Evolutionary conservation across 2,888 invertebrate genomes (phyloP), one percentile per base, ranked within the genome.

Genomic region (Automeris io): DNA sequence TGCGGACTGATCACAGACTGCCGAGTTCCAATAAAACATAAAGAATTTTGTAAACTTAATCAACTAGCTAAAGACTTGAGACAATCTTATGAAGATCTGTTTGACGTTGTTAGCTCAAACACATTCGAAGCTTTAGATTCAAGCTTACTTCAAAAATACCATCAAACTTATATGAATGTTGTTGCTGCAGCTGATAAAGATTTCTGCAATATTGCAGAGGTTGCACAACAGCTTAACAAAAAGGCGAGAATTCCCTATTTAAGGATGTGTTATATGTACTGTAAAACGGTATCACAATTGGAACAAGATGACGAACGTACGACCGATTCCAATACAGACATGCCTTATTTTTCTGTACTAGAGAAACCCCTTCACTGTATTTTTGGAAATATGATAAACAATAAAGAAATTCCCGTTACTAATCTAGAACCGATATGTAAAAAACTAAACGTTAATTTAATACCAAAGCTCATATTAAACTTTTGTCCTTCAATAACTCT

Each of bases 401-500:
- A 91, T 42, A 88, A 90, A 51, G 88, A 91, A 41, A 75, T 92
- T 37, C 90, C 92, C 2, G 91, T 93, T 0, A 79, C 90, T 2
- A 89, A 90, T 55, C 89, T 94, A 40, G 94, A 94, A 60, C 76
- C 87, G 1, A 88, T 92, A 53, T 92, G 93, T 42, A 87, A 88
- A 21, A 90, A 90, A 49, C 68, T 94, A 11, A 92, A 92, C 61
- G 88, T 94, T 1, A 93, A 94, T 81, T 83, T 93, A 37, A 89
- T 92, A 34, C 92, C 93, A 51, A 92, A 92, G 49, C 88, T 94
- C 7, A 89, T 92, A 2, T 72, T 91, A 2, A 93, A 92, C 67
- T 92, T 92, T 57, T 93, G 93, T 49, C 93, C 93, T 0, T 90
- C 88, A 5, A 87, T 92, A 16, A 78, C 88, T 16, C 67, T 89